Evolutionary conservation across 64 coral and sea anemone genomes (phyloP).

Genomic region (Acropora yongei): DNA sequence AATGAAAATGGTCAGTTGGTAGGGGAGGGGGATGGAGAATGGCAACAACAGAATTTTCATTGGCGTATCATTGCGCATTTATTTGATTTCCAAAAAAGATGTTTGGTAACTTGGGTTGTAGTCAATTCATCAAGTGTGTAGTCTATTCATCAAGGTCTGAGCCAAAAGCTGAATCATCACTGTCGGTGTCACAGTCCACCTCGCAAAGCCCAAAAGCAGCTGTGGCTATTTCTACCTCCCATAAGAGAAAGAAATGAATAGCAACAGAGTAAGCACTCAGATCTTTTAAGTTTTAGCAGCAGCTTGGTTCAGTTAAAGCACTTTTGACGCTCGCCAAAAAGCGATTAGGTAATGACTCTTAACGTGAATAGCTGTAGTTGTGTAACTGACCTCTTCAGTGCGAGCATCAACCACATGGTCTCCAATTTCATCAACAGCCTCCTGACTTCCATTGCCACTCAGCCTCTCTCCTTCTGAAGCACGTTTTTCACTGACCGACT

Average conservation of each 20-base stretch:
- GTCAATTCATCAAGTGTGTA: constrained; percentile 64
- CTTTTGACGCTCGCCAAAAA: constrained; percentile 69
- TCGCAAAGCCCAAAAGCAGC: constrained; percentile 72
- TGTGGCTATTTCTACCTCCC: constrained; percentile 67
- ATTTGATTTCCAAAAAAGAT: constrained; percentile 51
- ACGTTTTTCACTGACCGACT: constrained; percentile 46
- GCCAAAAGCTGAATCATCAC: constrained; percentile 66
- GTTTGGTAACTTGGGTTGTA: constrained; percentile 62
- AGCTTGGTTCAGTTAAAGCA: constrained; percentile 70
- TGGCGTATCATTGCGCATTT: too few species aligned
- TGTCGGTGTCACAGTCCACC: constrained; percentile 68
- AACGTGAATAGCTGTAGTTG: constrained; percentile 57
- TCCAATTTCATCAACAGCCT: constrained; percentile 48
- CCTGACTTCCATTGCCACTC: constrained; percentile 47
- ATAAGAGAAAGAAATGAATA: constrained; percentile 70
- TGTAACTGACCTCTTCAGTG: constrained; percentile 51
- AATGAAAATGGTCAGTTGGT: too few species aligned
- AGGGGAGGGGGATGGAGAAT: not conserved
- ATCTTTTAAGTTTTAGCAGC: constrained; percentile 75
- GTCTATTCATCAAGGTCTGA: constrained; percentile 66
- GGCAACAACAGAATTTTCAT: too few species aligned
- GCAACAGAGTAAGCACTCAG: constrained; percentile 71
- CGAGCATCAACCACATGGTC: constrained; percentile 49
- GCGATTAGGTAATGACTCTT: constrained; percentile 74
- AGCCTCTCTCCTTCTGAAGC: constrained; percentile 47